phyloP scores from a whole-genome alignment of 2,797 vertebrate species.

The Psittacula derbiana region DNA sequence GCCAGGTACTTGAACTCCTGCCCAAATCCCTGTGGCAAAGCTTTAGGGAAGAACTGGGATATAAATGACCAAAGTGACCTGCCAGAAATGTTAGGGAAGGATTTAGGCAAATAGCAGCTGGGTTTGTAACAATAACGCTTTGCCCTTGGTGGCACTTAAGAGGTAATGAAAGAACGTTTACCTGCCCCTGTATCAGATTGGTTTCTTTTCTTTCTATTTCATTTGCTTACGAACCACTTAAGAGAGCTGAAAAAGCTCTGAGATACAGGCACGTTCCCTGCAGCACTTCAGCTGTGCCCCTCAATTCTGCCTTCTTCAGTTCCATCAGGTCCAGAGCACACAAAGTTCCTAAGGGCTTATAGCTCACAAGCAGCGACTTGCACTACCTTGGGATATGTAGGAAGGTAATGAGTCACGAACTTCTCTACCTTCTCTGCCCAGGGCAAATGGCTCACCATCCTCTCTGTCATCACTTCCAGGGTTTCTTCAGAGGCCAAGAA shows the following conservation, averaged over 20 bases:
- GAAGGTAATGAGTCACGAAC: neutral
- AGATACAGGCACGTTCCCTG: neutral
- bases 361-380: neutral
- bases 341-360: neutral
- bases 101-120: neutral
- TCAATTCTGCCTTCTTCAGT: neutral
- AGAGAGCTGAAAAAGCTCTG: neutral
- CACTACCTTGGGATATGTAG: neutral
- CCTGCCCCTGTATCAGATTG: neutral
- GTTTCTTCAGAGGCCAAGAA: conserved; percentile 15
- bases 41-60: neutral
- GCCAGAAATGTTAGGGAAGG: neutral
- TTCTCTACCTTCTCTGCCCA: neutral
- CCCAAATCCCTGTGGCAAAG: conserved; percentile 12
- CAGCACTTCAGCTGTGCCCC: neutral
- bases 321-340: neutral
- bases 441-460: neutral
- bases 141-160: neutral
- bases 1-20: conserved; percentile 52
- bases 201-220: neutral
- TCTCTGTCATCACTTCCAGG: neutral
- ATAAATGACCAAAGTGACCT: neutral
- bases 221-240: neutral
- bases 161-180: neutral
- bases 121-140: neutral